Evolutionary conservation across 1,140 invertebrate genomes (phyloP), one percentile per base, ranked within the genome.

Genomic region (Drosophila miranda): DNA sequence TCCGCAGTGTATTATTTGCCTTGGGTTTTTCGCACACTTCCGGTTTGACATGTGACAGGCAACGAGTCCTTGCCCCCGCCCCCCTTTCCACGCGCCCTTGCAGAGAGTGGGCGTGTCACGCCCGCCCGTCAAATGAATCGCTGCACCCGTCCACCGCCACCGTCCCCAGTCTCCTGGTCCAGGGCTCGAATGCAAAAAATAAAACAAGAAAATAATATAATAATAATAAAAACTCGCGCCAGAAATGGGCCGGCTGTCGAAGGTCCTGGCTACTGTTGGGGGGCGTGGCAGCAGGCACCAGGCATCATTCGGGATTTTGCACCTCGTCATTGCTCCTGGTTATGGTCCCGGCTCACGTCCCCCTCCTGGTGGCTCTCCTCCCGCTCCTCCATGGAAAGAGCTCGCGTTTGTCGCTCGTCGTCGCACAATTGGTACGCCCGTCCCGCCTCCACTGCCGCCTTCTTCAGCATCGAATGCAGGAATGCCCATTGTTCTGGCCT

Each of bases 31-130:
- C 76, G 63, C 81, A 75, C 68, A 87, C 82, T 87, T 89, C 86
- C 86, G 86, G 81, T 72, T 86, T 89, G 86, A 86, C 86, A 89
- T 89, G 86, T 89, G 86, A 89, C 86, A 89, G 73, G 77, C 82
- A 81, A 72, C 80, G 71, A 61, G 75, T 64, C 70, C 62, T 72
- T 70, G 55, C 57, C 51, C 45, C 28, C 26, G 19, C n/a, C 14
- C 7, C 13, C 23, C 23, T n/a, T 23, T 28, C 34, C 11, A 14
- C 43, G 5, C 6, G 19, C 26, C 59, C 63, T 44, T 44, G 67
- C 42, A 21, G 56, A 48, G 68, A 55, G 81, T 64, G 69, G 82
- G 82, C 68, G 82, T 86, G 66, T 63, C 78, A 55, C 61, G 59
- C 70, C 78, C 82, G 82, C 82, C 81, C 82, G 68, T 66, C 78